Base-by-base conservation (phyloP, 1,140 invertebrate genomes). In the Brachionus rubens region DNA sequence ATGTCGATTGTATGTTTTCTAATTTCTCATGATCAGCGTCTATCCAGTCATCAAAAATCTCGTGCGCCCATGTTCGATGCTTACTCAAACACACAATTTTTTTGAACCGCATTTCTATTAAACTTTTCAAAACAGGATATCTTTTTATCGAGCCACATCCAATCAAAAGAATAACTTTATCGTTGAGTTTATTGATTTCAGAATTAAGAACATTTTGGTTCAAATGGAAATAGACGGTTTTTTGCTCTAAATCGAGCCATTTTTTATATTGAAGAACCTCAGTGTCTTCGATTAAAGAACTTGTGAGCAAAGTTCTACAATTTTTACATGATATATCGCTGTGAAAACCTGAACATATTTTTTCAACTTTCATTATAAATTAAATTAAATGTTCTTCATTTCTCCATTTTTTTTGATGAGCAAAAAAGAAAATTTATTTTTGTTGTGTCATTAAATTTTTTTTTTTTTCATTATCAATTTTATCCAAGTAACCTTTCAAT, bases 21-120 rank as follows among this genome's bases (percentile, higher is more conserved):
- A 72, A 16, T n/a, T 72, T 54, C 21, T 50, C 33, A 33, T 33
- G 24, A 36, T 72, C 68, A 0, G 46, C 68, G 3, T n/a, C 2
- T n/a, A 72, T 72, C 68, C 68, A 72, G 19, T 50, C 68, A 40
- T 72, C 68, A 41, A 48, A 48, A 50, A 41, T 50, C 12, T 24
- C 21, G 24, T 36, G 5, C 0, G 68, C 68, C 68, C 68, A 72
- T 0, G 7, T 48, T 24, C 33, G 48, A 10, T 48, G 16, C 5
- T 41, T 48, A 19, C 33, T 40, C 24, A 72, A 50, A 30, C 30
- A 72, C 12, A 72, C 46, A 30, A 72, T 19, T 72, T 26, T 48
- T 21, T 50, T 48, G 19, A 50, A 72, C 9, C 43, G 41, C 26
- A 65, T 4, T 43, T n/a, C 12, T 43, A 24, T 43, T 4, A 65